These are phyloP conservation scores for Disparrhopalites patrizii DNA, from an alignment of 2,888 invertebrate species.

Conservation along the genomic window DNA sequence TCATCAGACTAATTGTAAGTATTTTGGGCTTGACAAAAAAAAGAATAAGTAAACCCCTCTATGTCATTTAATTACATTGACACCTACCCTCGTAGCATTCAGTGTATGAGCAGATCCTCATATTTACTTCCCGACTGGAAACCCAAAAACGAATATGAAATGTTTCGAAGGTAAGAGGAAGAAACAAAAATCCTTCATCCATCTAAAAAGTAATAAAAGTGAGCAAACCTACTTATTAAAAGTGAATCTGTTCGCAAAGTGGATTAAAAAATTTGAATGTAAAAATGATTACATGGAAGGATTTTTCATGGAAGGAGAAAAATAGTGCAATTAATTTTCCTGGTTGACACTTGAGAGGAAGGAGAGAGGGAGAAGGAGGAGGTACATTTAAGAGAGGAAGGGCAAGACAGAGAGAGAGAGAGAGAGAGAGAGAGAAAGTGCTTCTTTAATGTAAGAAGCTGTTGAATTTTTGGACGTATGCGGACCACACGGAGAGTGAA, in stretches of 20 bases:
- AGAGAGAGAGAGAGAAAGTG: background rate
- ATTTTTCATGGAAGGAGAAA: background rate
- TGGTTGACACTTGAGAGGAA: conserved; percentile 22
- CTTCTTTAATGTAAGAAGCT: background rate
- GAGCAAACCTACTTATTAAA: no score
- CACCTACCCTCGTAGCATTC: no score
- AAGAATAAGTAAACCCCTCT: no score
- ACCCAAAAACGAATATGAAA: no score
- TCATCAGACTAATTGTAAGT: no score
- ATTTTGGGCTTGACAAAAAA: no score
- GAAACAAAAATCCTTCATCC: no score
- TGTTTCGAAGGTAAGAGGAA: no score
- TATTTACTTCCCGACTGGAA: no score
- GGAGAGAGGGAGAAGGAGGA: background rate
- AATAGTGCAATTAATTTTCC: conserved; percentile 17
- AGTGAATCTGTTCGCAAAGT: conserved; percentile 1
- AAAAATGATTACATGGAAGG: background rate
- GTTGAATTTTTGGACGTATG: conserved; percentile 4
- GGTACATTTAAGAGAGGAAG: conserved; percentile 1
- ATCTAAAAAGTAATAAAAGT: no score
- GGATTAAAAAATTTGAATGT: background rate
- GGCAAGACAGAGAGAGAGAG: background rate
- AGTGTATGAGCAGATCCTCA: no score
- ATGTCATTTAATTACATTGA: no score
- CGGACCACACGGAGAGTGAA: conserved; percentile 30